A percentile compares a stretch with the other conserved stretches of the same genome.
Evolutionary conservation across 2,797 vertebrate species (phyloP).

Genomic region (Iguana delicatissima): DNA sequence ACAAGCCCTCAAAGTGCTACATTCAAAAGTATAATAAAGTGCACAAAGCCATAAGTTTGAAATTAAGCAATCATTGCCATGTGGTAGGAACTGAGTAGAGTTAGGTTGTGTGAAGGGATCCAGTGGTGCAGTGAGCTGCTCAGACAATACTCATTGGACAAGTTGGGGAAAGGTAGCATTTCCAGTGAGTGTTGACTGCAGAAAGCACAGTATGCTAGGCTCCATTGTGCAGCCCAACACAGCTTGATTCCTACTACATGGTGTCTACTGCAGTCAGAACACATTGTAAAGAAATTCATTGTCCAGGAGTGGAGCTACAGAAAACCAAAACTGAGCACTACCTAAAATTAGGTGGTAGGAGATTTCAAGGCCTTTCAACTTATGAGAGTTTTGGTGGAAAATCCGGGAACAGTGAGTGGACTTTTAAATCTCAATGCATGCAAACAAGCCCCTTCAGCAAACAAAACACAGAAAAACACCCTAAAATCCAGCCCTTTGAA

Average conservation of each 20-base stretch:
- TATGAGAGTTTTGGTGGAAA: not conserved
- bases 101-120: not conserved
- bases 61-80: not conserved
- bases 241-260: not conserved
- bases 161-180: not conserved
- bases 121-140: not conserved
- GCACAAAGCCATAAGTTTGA: not conserved
- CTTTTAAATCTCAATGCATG: conserved; percentile 8
- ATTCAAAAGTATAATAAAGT: conserved; percentile 9
- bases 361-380: not conserved
- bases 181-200: not conserved
- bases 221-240: not conserved
- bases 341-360: not conserved
- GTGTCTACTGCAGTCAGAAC: not conserved
- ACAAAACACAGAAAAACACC: not conserved
- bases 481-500: not conserved
- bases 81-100: not conserved
- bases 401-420: not conserved
- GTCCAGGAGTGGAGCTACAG: no score
- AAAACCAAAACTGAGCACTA: not conserved
- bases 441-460: not conserved
- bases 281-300: not conserved
- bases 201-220: not conserved
- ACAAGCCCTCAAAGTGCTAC: not conserved
- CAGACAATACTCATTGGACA: not conserved